phyloP scores from a whole-genome alignment of 2,113 vertebrate species.

The Picathartes gymnocephalus region DNA sequence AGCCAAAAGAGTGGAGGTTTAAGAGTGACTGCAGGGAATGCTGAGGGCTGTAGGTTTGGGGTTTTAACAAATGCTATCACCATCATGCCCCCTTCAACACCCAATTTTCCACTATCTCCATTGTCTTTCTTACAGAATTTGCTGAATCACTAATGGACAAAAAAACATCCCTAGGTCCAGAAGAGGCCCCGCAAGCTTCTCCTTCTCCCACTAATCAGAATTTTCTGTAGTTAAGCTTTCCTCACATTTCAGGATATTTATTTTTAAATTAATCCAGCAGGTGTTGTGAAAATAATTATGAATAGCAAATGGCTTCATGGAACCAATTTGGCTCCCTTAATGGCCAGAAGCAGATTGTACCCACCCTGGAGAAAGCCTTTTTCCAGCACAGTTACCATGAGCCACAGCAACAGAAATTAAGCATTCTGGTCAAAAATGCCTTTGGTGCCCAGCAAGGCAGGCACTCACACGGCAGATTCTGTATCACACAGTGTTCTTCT shows the following conservation, averaged over 20 bases:
- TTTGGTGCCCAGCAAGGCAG: not conserved
- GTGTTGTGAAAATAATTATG: not conserved
- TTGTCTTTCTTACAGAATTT: not conserved
- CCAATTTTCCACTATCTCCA: not conserved
- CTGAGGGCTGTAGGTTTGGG: not conserved
- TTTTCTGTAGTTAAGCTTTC: not conserved
- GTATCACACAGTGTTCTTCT: not conserved
- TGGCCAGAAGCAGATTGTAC: not conserved
- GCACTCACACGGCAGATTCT: rapidly evolving
- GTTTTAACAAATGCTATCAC: not conserved
- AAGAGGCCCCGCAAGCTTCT: not conserved
- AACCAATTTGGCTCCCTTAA: not conserved
- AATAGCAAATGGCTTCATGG: not conserved
- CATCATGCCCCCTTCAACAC: not conserved
- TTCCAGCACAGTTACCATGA: not conserved
- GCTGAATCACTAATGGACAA: not conserved
- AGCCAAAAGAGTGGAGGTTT: not conserved
- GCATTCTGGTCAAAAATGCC: rapidly evolving
- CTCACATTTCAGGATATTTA: not conserved
- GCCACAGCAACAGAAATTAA: not conserved
- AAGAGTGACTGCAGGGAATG: not conserved
- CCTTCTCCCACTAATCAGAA: not conserved
- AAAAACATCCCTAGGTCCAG: not conserved
- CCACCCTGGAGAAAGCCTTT: not conserved
- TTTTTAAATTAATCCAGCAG: not conserved